A percentile compares a stretch with the other conserved stretches of the same genome.
Conservation (phyloP, 2,888 invertebrate genomes). For the Chrysotoxum bicinctum region DNA sequence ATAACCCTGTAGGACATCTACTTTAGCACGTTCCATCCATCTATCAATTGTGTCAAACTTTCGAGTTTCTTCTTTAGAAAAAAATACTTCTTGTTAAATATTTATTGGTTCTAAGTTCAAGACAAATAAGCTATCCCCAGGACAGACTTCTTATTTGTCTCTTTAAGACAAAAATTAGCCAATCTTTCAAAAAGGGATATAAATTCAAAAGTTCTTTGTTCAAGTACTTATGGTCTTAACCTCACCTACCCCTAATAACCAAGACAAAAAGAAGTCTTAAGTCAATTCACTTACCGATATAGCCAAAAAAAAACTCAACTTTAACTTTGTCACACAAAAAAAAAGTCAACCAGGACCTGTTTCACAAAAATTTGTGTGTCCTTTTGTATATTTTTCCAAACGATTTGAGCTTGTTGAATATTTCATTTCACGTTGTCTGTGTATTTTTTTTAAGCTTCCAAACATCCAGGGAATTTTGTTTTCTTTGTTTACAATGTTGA, state of each 20-base stretch:
- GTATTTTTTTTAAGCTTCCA: slow-evolving; percentile 18
- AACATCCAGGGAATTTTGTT: neutral
- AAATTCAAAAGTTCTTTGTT: slow-evolving; percentile 4
- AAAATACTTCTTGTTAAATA: neutral
- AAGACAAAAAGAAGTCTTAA: neutral
- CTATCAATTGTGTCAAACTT: neutral
- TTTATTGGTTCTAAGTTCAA: slow-evolving; percentile 44
- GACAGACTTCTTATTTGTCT: neutral
- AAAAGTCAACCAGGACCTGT: slow-evolving; percentile 6
- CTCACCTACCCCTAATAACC: neutral
- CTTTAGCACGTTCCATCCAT: slow-evolving; percentile 15
- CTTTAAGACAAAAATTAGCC: neutral
- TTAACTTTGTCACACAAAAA: slow-evolving; percentile 3
- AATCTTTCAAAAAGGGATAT: neutral
- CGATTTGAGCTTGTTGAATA: slow-evolving; percentile 63
- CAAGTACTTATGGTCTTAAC: slow-evolving; percentile 41
- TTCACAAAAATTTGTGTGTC: slow-evolving; percentile 7
- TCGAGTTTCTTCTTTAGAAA: neutral
- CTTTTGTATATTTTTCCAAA: slow-evolving; percentile 42
- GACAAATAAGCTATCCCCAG: neutral
- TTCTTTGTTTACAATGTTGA: slow-evolving; percentile 6
- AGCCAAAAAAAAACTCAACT: neutral
- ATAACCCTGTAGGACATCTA: neutral
- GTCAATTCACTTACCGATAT: slow-evolving; percentile 2
- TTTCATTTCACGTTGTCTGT: slow-evolving; percentile 64